Conservation (phyloP, 2,797 vertebrate genomes). For the Malurus splendens region DNA sequence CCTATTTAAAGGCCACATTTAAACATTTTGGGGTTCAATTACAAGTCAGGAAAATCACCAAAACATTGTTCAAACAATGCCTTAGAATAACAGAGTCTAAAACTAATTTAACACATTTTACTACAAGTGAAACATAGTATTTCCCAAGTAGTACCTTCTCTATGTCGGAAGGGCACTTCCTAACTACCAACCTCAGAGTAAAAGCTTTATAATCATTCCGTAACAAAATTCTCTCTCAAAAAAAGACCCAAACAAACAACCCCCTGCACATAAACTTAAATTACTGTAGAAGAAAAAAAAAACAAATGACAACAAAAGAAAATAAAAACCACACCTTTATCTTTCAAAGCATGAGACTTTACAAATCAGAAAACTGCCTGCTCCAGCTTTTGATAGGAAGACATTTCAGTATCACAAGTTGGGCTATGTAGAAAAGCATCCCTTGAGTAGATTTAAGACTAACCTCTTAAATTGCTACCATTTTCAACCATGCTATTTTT, state of each 20-base stretch:
- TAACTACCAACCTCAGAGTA: not conserved
- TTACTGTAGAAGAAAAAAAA: not conserved
- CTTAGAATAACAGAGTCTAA: not conserved
- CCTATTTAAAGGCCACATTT: not conserved
- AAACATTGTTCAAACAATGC: not conserved
- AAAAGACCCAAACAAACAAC: not conserved
- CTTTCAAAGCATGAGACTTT: not conserved
- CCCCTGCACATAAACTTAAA: not conserved
- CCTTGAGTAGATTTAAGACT: not conserved
- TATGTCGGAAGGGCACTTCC: fast-evolving
- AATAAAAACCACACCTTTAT: not conserved
- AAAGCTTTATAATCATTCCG: not conserved
- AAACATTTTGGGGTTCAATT: not conserved
- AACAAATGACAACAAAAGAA: not conserved
- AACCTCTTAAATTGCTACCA: not conserved
- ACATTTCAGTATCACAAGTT: fast-evolving
- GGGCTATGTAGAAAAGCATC: not conserved
- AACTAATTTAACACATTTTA: not conserved
- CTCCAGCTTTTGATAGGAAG: not conserved
- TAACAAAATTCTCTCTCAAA: not conserved
- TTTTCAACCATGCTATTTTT: not conserved
- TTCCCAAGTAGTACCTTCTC: not conserved
- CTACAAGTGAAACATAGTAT: not conserved
- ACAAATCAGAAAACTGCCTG: not conserved
- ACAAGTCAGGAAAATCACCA: not conserved